Base-by-base conservation (phyloP, 2,797 vertebrate species). In the Galagoides demidoff region DNA sequence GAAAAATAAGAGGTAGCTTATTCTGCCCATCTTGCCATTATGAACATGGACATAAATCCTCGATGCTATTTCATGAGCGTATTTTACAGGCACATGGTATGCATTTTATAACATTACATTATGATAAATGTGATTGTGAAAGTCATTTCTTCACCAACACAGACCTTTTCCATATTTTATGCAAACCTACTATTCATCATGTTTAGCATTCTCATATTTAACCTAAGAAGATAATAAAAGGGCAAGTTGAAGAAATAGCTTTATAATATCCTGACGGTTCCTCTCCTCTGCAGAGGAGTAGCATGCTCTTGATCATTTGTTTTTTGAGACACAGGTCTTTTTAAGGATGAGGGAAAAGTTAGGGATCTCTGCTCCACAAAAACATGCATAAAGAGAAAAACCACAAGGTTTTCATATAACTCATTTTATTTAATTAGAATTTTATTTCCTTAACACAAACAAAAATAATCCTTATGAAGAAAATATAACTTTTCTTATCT, bases 31-130 rank as follows among this genome's bases (percentile, higher is more conserved):
- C 66, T 94, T 85, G 86, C 2, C 90, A 82, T 90, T 96, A 92
- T 0, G 31, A 88, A 97, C 66, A 89, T 1, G 70, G 90, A 96
- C 93, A 94, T 59, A 96, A 90, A 96, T 95, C 77, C 0, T 93
- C 34, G 25, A 7, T 73, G 81, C 76, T 81, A 78, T 82, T 95
- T 92, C 1, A 0, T 71, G 85, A 95, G 68, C 73, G 63, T 16
- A 79, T 5, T 19, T 22, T 5, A 39, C 77, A 91, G 93, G 88
- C 92, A 89, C 76, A 59, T 0, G 90, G 85, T 52, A 70, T 70
- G 86, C 63, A 85, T 57, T 93, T 66, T 39, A 95, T 22, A 77
- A 86, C 49, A 43, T 16, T 45, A 91, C 85, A 71, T 89, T 73
- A 90, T 61, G 45, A 94, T 85, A 94, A 81, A 89, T 85, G 73